A percentile compares a stretch with the other conserved stretches of the same genome.
Conservation (phyloP, 1,140 invertebrate species). For the Trissolcus basalis region DNA sequence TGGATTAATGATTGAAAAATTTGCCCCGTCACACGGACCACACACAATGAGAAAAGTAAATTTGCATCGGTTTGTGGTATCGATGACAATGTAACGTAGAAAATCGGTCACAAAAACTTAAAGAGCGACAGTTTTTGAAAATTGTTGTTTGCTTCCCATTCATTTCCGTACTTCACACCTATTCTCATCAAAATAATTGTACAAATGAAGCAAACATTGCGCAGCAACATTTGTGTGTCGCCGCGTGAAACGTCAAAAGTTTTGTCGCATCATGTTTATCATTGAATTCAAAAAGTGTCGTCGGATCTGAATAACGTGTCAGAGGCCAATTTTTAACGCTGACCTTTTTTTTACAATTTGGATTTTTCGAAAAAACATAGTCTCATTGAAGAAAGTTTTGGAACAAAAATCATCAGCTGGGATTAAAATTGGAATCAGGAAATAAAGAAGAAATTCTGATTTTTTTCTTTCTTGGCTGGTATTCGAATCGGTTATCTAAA, state of each 20-base stretch:
- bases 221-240: constrained; percentile 18
- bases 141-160: constrained; percentile 5
- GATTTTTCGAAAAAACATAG: too few species aligned
- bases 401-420: too few species aligned
- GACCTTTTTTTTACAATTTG: too few species aligned
- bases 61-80: constrained; percentile 35
- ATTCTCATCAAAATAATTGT: constrained; percentile 20
- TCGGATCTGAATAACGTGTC: too few species aligned
- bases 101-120: constrained; percentile 5
- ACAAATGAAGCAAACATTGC: constrained; percentile 33
- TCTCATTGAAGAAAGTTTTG: too few species aligned
- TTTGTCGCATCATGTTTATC: constrained; percentile 14
- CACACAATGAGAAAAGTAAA: constrained; percentile 18
- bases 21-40: constrained; percentile 25
- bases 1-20: constrained; percentile 9
- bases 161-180: not conserved
- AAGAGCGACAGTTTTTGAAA: constrained; percentile 16
- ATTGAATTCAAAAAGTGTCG: too few species aligned
- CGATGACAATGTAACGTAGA: constrained; percentile 18
- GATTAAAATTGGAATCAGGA: too few species aligned
- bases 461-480: too few species aligned
- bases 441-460: too few species aligned
- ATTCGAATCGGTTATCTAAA: too few species aligned
- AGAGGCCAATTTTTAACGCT: too few species aligned
- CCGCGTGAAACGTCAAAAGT: constrained; percentile 9